A percentile compares a stretch with the other conserved stretches of the same genome.
These are phyloP conservation scores for Fabriciana adippe DNA, from an alignment of 2,888 invertebrate species.

Conservation along the genomic window DNA sequence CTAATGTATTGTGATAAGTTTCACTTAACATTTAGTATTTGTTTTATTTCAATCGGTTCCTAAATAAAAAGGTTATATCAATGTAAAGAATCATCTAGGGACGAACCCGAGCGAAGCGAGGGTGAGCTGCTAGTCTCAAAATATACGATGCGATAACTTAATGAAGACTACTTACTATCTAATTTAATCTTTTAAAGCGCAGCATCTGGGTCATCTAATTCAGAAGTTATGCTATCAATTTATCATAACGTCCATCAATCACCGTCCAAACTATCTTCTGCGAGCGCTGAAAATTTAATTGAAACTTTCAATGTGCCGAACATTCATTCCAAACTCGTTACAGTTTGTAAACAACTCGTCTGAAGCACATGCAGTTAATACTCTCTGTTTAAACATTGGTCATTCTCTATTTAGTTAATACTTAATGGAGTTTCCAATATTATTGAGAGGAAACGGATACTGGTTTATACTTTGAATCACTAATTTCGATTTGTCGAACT, in stretches of 20 bases:
- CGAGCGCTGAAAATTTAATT: constrained; percentile 38
- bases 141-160: background rate
- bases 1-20: too few relatives aligned
- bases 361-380: constrained; percentile 30
- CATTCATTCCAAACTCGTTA: constrained; percentile 33
- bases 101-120: too few relatives aligned
- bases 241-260: constrained; percentile 39
- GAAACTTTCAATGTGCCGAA: constrained; percentile 35
- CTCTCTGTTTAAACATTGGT: constrained; percentile 18
- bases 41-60: too few relatives aligned
- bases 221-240: constrained; percentile 25
- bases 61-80: too few relatives aligned
- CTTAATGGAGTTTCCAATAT: constrained; percentile 11
- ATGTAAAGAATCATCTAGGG: too few relatives aligned
- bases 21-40: too few relatives aligned
- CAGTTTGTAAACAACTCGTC: constrained; percentile 25
- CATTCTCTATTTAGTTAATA: constrained; percentile 14
- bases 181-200: background rate
- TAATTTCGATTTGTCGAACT: too few relatives aligned
- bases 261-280: constrained; percentile 36
- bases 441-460: background rate
- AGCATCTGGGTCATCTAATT: constrained; percentile 13
- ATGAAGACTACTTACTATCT: background rate
- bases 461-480: background rate
- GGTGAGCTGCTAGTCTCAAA: too few relatives aligned